A percentile compares a stretch with the other conserved stretches of the same genome.
These are phyloP conservation scores for Drosophila tsacasi DNA, from an alignment of 1,140 invertebrate species.

Conservation along the genomic window DNA sequence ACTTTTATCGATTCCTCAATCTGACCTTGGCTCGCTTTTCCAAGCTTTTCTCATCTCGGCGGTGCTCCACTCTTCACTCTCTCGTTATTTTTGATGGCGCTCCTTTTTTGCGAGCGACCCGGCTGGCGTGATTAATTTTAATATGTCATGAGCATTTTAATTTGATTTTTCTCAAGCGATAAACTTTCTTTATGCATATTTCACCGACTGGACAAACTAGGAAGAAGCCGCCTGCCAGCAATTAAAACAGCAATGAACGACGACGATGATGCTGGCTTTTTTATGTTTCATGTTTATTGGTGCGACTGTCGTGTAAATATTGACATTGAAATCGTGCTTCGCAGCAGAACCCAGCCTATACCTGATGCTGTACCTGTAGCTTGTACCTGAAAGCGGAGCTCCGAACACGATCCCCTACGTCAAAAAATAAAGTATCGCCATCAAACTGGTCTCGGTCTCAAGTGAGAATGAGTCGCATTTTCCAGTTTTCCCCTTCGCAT, in stretches of 20 bases:
- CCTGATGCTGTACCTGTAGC: slow-evolving; percentile 30
- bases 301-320: slow-evolving; percentile 70
- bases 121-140: slow-evolving; percentile 37
- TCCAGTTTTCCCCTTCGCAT: slow-evolving; percentile 41
- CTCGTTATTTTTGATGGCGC: slow-evolving; percentile 21
- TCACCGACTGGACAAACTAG: slow-evolving; percentile 43
- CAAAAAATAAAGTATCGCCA: slow-evolving; percentile 39
- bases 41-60: slow-evolving; percentile 16
- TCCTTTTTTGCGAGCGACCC: slow-evolving; percentile 14
- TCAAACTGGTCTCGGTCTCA: slow-evolving; percentile 47
- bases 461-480: slow-evolving; percentile 60
- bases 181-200: slow-evolving; percentile 51
- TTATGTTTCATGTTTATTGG: slow-evolving; percentile 52
- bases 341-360: slow-evolving; percentile 17
- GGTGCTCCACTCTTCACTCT: slow-evolving; percentile 19
- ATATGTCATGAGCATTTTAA: slow-evolving; percentile 47
- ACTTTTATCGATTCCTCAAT: slow-evolving; percentile 59
- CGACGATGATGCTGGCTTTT: slow-evolving; percentile 37
- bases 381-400: slow-evolving; percentile 38
- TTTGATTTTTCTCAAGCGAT: slow-evolving; percentile 42
- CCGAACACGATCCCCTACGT: slow-evolving; percentile 35
- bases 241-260: slow-evolving; percentile 44
- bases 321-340: slow-evolving; percentile 70
- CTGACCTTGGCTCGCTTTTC: slow-evolving; percentile 52
- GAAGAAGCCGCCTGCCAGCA: slow-evolving; percentile 24